Evolutionary conservation across 1,140 invertebrate species (phyloP).

Genomic region (Pomacea maculata): DNA sequence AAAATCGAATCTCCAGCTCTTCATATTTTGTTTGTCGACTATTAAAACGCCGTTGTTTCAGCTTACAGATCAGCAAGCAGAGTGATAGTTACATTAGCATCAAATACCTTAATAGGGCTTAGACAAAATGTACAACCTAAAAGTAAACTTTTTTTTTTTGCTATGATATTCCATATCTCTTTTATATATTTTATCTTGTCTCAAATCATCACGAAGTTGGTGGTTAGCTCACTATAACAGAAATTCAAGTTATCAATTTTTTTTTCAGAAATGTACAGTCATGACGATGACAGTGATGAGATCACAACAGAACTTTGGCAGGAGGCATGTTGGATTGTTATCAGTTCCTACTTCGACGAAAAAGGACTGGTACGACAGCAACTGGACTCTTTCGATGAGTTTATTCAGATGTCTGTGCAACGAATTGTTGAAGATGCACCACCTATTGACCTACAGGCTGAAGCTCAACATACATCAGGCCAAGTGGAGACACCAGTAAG

Average conservation of each 20-base stretch:
- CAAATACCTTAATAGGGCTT: too few relatives aligned
- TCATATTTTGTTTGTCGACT: too few relatives aligned
- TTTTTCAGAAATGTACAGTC: conserved; percentile 43
- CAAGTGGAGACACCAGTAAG: conserved; percentile 89
- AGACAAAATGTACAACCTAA: too few relatives aligned
- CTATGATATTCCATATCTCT: not conserved
- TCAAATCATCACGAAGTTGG: not conserved
- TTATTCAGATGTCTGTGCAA: conserved; percentile 99
- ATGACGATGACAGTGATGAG: conserved; percentile 70
- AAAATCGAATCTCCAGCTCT: too few relatives aligned
- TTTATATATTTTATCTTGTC: not conserved
- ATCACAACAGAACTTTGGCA: conserved; percentile 97
- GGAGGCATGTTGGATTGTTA: conserved; percentile 99
- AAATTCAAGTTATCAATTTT: not conserved
- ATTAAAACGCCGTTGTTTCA: too few relatives aligned
- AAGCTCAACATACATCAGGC: conserved; percentile 93
- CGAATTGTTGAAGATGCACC: conserved; percentile 98
- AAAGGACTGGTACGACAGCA: conserved; percentile 98
- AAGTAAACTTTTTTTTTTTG: too few relatives aligned
- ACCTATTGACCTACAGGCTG: conserved; percentile 95
- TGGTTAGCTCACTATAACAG: not conserved
- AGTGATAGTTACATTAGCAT: too few relatives aligned
- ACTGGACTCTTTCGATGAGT: conserved; percentile 98
- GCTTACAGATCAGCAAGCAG: too few relatives aligned
- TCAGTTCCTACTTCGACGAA: conserved; percentile 99